Evolutionary conservation across 1,140 invertebrate genomes (phyloP).

Genomic region (Drosophila santomea): DNA sequence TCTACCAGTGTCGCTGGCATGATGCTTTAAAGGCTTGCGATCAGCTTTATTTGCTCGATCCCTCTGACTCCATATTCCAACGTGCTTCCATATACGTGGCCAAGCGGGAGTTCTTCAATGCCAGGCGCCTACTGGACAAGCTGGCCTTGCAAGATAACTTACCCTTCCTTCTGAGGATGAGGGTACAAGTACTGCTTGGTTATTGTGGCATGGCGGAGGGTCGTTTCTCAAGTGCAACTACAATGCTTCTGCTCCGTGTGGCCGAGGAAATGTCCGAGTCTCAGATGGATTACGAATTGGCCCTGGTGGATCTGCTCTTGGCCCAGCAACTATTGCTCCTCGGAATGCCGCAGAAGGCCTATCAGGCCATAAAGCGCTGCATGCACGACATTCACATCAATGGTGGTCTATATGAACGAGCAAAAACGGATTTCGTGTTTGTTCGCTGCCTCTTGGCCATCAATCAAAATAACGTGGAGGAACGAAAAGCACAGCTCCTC

Average conservation of each 20-base stretch:
- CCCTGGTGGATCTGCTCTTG: constrained; percentile 91
- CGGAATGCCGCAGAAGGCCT: constrained; percentile 90
- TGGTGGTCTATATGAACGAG: constrained; percentile 92
- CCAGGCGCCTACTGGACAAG: constrained; percentile 87
- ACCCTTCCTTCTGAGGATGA: constrained; percentile 87
- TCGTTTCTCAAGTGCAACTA: constrained; percentile 85
- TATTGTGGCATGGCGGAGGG: constrained; percentile 86
- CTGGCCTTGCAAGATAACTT: constrained; percentile 86
- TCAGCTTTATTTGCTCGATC: constrained; percentile 90
- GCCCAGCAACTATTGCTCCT: constrained; percentile 91
- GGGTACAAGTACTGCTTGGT: constrained; percentile 90
- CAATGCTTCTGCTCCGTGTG: constrained; percentile 89
- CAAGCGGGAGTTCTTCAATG: constrained; percentile 88
- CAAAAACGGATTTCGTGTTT: constrained; percentile 86
- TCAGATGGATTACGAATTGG: constrained; percentile 90
- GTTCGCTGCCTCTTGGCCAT: constrained; percentile 89
- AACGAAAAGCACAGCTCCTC: constrained; percentile 86
- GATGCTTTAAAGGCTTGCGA: constrained; percentile 90
- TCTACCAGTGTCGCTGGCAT: constrained; percentile 90
- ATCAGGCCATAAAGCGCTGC: constrained; percentile 89
- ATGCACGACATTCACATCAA: constrained; percentile 91
- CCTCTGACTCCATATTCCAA: constrained; percentile 88
- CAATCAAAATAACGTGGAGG: constrained; percentile 84
- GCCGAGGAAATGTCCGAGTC: constrained; percentile 89
- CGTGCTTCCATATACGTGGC: constrained; percentile 89